Evolutionary conservation across 2,888 invertebrate genomes (phyloP).

Genomic region (Bruchidius siliquastri): DNA sequence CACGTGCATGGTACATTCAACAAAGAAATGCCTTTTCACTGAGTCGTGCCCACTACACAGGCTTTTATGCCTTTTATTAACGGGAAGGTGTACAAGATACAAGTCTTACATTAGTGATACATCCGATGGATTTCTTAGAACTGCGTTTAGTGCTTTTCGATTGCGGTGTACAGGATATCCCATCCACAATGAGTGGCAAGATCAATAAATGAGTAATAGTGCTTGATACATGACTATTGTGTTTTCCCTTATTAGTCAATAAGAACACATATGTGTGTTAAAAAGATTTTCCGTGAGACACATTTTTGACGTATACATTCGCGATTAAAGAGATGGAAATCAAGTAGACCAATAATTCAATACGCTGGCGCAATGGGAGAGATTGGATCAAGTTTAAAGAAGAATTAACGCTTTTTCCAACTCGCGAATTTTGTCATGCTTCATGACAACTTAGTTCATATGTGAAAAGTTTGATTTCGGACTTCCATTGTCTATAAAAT

Average conservation of each 20-base stretch:
- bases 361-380: too few relatives aligned
- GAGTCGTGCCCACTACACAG: neutral
- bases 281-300: too few relatives aligned
- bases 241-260: neutral
- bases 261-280: too few relatives aligned
- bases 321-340: too few relatives aligned
- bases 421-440: too few relatives aligned
- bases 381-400: too few relatives aligned
- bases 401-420: too few relatives aligned
- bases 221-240: neutral
- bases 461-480: too few relatives aligned
- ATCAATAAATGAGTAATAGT: neutral
- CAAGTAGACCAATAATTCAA: too few relatives aligned
- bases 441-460: too few relatives aligned
- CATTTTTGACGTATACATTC: too few relatives aligned
- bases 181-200: neutral
- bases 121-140: neutral
- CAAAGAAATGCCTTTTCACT: slow-evolving; percentile 6
- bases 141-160: neutral
- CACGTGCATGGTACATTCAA: slow-evolving; percentile 1
- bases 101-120: neutral
- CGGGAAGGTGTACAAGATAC: neutral
- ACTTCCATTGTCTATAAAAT: too few relatives aligned
- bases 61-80: neutral
- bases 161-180: neutral